Base-by-base conservation (phyloP, 2,113 vertebrate species). In the Drymodes brunneopygia region DNA sequence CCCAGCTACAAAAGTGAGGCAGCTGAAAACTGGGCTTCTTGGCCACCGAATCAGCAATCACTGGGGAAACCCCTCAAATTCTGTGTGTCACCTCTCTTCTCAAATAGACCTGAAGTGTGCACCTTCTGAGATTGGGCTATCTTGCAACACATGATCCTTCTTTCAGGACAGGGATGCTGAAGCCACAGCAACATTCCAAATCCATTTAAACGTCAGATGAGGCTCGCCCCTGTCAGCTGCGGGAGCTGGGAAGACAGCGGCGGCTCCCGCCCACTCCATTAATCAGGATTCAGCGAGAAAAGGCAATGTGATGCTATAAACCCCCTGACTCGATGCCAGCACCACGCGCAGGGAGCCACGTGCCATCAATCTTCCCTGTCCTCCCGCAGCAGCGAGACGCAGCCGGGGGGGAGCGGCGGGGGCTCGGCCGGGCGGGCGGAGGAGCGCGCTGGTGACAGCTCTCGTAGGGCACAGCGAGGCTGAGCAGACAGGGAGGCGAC, bases 241-340 rank as follows among this genome's bases (percentile, higher is more conserved):
- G 28, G 80, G 95, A 96, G 95, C 94, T 38, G 96, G 54, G 88
- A 94, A 94, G 95, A 87, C 93, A 95, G 96, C 88, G 62, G 95
- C 57, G 1, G 82, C 89, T 92, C 82, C 87, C 85, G 92, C 67
- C 87, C 45, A 88, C 88, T 81, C 88, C 97, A 96, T 97, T 95
- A 82, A 95, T 98, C 96, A 97, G 96, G 92, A 96, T 94, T 95
- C 95, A 85, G 94, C 4, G 25, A 86, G 86, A 93, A 92, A 93
- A 97, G 94, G 79, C 97, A 92, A 40, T 2, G 58, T 60, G 90
- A 86, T 70, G 91, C 95, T 88, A 17, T 71, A 79, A 89, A 79
- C 38, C 91, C 92, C 92, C 86, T 62, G 85, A 91, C 62, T 94
- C 25, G 29, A 38, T 50, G 93, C 92, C 96, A 93, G 27, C 54